phyloP scores from a whole-genome alignment of 2,888 invertebrate species.

The Hesperia comma region DNA sequence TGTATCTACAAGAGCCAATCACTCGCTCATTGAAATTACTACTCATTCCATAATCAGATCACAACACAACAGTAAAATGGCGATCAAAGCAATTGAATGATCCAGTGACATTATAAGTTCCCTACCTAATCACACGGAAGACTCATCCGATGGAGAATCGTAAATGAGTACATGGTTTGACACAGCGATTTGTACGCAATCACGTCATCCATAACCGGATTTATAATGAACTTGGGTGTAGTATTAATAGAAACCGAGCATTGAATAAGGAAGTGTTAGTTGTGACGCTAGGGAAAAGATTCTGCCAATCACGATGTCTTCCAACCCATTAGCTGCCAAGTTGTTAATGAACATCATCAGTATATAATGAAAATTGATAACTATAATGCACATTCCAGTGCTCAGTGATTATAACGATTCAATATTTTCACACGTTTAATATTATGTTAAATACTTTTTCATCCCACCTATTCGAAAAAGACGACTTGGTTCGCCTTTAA shows the following conservation, averaged over 20 bases:
- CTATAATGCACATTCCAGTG: too few relatives aligned
- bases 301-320: slow-evolving; percentile 6
- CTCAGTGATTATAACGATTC: too few relatives aligned
- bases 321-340: slow-evolving; percentile 12
- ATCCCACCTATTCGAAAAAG: too few relatives aligned
- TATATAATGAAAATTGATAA: slow-evolving; percentile 16
- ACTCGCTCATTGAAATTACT: too few relatives aligned
- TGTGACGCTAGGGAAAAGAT: neutral
- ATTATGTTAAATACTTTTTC: too few relatives aligned
- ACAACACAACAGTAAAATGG: neutral
- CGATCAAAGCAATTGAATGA: slow-evolving; percentile 8
- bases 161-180: neutral
- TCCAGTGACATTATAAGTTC: slow-evolving; percentile 14
- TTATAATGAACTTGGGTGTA: neutral
- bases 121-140: slow-evolving; percentile 18
- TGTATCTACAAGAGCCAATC: too few relatives aligned
- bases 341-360: slow-evolving; percentile 12
- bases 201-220: neutral
- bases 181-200: neutral
- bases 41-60: too few relatives aligned
- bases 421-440: too few relatives aligned
- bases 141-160: neutral
- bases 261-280: neutral
- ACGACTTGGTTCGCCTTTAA: too few relatives aligned
- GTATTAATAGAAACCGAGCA: neutral